Conservation (phyloP, 2,797 vertebrate species). For the Poeciliopsis turneri region DNA sequence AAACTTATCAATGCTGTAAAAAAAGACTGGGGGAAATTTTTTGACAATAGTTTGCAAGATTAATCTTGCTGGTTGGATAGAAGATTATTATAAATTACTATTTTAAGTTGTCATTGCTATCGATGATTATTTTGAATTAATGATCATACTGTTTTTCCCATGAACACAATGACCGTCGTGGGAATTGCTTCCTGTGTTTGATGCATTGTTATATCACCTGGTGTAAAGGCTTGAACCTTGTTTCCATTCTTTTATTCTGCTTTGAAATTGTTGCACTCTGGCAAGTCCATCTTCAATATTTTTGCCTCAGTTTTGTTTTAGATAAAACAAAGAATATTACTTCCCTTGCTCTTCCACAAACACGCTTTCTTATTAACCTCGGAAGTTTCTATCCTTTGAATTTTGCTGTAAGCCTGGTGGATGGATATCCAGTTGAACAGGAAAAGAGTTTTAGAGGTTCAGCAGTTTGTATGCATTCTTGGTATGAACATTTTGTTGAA, state of each 20-base stretch:
- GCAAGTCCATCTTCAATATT: slow-evolving; percentile 14
- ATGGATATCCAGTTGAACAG: slow-evolving; percentile 11
- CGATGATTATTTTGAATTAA: neutral
- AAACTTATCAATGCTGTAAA: neutral
- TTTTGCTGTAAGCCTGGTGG: slow-evolving; percentile 17
- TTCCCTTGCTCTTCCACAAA: slow-evolving; percentile 37
- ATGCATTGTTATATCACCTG: slow-evolving; percentile 52
- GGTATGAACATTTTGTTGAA: neutral
- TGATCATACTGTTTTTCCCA: slow-evolving; percentile 32
- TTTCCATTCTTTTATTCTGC: slow-evolving; percentile 45
- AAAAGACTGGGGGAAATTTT: neutral
- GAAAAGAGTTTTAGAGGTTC: slow-evolving; percentile 8
- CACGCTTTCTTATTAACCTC: slow-evolving; percentile 44
- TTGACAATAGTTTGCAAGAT: neutral
- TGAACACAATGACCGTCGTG: slow-evolving; percentile 9
- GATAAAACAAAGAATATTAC: slow-evolving; percentile 46
- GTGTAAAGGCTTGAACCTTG: slow-evolving; percentile 40
- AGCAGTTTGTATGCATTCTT: neutral
- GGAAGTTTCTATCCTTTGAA: slow-evolving; percentile 34
- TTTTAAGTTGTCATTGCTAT: neutral
- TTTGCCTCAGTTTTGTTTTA: slow-evolving; percentile 14
- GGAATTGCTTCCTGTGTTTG: slow-evolving; percentile 47
- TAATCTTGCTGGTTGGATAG: neutral
- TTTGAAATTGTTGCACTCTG: slow-evolving; percentile 16
- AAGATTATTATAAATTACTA: neutral